phyloP scores from a whole-genome alignment of 2,113 vertebrate genomes.

The Chionodraco myersi region DNA sequence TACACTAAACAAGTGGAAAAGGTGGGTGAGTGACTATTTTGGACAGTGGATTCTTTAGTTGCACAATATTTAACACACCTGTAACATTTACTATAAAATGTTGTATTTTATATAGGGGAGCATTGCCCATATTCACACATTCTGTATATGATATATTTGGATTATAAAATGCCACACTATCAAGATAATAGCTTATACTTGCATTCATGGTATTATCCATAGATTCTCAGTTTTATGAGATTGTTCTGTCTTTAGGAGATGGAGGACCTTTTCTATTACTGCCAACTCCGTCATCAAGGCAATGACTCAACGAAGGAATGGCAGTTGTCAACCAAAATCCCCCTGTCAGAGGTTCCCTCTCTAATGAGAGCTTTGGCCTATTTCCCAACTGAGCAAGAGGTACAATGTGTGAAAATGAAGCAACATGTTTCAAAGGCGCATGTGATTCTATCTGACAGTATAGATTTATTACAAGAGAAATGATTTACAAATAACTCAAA shows the following conservation, averaged over 20 bases:
- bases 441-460: background rate
- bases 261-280: conserved; percentile 94
- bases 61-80: background rate
- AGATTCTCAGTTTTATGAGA: background rate
- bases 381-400: conserved; percentile 93
- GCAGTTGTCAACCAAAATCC: conserved; percentile 85
- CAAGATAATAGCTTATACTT: background rate
- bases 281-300: conserved; percentile 87
- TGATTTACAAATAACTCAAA: background rate
- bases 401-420: conserved; percentile 57
- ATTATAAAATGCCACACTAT: background rate
- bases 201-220: background rate
- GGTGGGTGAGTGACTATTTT: conserved; percentile 7
- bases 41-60: background rate
- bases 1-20: background rate
- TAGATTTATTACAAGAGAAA: background rate
- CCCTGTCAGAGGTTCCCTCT: conserved; percentile 88
- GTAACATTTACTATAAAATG: background rate
- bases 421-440: background rate
- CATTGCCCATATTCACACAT: conserved; percentile 10
- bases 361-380: conserved; percentile 92
- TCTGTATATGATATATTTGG: background rate
- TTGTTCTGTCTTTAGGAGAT: conserved; percentile 86
- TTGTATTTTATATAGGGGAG: background rate
- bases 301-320: conserved; percentile 85